phyloP scores from a whole-genome alignment of 2,797 vertebrate species.

The Poecilia wingei region DNA sequence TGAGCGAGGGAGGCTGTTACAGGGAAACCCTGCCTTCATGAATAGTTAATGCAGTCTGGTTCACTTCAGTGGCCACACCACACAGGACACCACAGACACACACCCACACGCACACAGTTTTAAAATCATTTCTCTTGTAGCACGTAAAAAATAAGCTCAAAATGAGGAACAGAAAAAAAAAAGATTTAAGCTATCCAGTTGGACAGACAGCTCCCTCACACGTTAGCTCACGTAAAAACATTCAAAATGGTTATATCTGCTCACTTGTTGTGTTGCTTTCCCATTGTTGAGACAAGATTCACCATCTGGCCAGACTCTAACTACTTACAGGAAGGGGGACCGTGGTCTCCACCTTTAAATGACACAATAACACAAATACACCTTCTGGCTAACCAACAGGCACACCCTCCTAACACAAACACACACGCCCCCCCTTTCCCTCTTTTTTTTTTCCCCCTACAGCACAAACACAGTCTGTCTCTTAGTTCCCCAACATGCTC shows the following conservation, averaged over 20 bases:
- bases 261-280: conserved; percentile 38
- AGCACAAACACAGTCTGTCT: conserved; percentile 40
- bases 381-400: conserved; percentile 51
- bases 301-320: conserved; percentile 45
- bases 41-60: conserved; percentile 75
- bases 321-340: conserved; percentile 65
- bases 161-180: not conserved
- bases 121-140: conserved; percentile 20
- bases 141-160: not conserved
- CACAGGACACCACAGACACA: conserved; percentile 61
- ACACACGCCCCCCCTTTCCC: conserved; percentile 42
- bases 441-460: conserved; percentile 37
- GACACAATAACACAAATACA: conserved; percentile 56
- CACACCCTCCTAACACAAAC: conserved; percentile 53
- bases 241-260: not conserved
- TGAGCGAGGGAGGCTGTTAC: conserved; percentile 57
- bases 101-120: conserved; percentile 4
- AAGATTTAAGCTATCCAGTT: not conserved
- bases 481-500: conserved; percentile 60
- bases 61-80: conserved; percentile 61
- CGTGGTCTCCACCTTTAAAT: conserved; percentile 52
- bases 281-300: conserved; percentile 37
- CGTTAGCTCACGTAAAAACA: not conserved
- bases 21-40: conserved; percentile 68
- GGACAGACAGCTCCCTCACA: not conserved